Conservation (phyloP, 1,140 invertebrate species). For the Leptinotarsa undecemlineata region DNA sequence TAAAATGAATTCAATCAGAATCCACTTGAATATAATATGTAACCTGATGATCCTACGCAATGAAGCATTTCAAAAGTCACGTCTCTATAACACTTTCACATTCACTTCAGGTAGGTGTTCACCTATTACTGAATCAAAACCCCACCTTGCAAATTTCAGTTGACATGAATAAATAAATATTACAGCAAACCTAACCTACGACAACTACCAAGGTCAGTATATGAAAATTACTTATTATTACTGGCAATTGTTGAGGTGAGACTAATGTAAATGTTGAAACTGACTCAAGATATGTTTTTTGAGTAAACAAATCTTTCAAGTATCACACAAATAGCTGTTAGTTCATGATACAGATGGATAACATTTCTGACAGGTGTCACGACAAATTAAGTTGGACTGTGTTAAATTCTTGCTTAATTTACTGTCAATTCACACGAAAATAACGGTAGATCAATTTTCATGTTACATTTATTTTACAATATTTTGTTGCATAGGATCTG, state of each 20-base stretch:
- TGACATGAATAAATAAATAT: conserved; percentile 7
- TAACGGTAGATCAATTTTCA: no score
- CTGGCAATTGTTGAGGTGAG: conserved; percentile 7
- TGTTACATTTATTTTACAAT: no score
- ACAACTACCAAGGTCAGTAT: conserved; percentile 1
- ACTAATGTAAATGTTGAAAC: conserved; percentile 6
- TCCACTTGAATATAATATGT: no score
- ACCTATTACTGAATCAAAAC: not conserved
- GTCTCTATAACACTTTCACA: not conserved
- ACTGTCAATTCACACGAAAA: no score
- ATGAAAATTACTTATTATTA: conserved; percentile 1
- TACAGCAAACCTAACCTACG: not conserved
- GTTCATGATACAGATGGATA: not conserved
- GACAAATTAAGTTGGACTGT: not conserved
- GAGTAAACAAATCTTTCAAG: conserved; percentile 3
- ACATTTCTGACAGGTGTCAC: conserved; percentile 1
- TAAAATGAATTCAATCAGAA: no score
- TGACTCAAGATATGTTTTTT: conserved; percentile 1
- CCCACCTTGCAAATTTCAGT: not conserved
- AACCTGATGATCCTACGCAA: no score
- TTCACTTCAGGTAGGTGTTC: not conserved
- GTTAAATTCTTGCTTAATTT: no score
- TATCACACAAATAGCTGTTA: not conserved
- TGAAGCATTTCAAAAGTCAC: no score
- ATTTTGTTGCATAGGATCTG: no score